Base-by-base conservation (phyloP, 30 jellyfish, hydroid and myxozoan species). In the Aurelia aurita region DNA sequence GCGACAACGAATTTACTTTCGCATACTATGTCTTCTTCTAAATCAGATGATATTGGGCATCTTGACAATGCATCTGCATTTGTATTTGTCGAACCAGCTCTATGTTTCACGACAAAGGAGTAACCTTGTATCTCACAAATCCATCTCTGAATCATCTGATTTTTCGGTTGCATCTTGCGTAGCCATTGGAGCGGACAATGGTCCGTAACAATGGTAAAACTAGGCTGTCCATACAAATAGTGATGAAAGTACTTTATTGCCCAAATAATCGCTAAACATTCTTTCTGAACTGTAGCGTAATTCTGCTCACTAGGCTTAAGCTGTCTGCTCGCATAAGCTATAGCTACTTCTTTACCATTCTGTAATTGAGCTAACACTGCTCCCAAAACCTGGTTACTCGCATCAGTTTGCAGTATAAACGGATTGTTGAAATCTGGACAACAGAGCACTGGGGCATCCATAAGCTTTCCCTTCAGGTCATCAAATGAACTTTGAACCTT, bases 181-280 rank as follows among this genome's bases (percentile, higher is more conserved):
- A 81, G 54, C 91, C 91, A 81, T 51, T 59, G 19, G 13, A 84
- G 64, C n/a, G 89, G 82, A 15, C 60, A 44, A 44, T 84, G 94
- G 77, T 84, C 94, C 20, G 81, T 84, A 23, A 34, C 58, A 20
- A 84, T 54, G 10, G 39, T 60, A 47, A 84, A 84, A 6, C 66
- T 11, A n/a, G n/a, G n/a, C 31, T 74, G 55, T 19, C 81, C 88
- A 49, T 53, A 60, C 73, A 84, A 29, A 72, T 84, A 84, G 10
- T 53, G 91, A 57, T 74, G 70, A 68, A 82, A 67, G 54, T 44
- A 58, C 85, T 59, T 58, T 28, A 79, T 20, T 20, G 61, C 82
- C 90, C 82, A 44, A 22, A 64, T 57, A 39, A 79, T 44, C 35
- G 69, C 77, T 59, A 54, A 47, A 45, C 69, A 39, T 75, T 75